A percentile compares a stretch with the other conserved stretches of the same genome.
Evolutionary conservation across 2,888 invertebrate genomes (phyloP).

Genomic region (Amiota mariae): DNA sequence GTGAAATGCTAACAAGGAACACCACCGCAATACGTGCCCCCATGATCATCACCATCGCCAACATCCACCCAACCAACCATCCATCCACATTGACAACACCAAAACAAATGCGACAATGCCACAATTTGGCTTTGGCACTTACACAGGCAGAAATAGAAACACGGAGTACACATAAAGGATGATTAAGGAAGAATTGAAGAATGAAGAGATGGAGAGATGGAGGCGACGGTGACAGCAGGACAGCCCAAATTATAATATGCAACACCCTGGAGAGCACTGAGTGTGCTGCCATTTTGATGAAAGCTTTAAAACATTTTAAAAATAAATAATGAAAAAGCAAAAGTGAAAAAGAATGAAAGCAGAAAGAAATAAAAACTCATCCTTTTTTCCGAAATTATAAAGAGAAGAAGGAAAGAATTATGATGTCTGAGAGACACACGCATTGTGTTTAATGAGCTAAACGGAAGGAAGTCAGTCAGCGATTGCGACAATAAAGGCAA

Average conservation of each 20-base stretch:
- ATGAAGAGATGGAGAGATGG: neutral
- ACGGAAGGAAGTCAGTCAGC: slow-evolving; percentile 67
- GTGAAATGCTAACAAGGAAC: slow-evolving; percentile 24
- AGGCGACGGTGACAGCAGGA: slow-evolving; percentile 36
- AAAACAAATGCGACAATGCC: slow-evolving; percentile 20
- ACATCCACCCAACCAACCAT: no score
- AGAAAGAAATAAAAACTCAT: slow-evolving; percentile 42
- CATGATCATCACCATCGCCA: neutral
- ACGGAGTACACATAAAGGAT: no score
- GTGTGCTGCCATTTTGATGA: slow-evolving; percentile 54
- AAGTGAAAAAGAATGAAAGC: slow-evolving; percentile 28
- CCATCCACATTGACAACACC: neutral
- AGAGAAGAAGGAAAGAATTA: slow-evolving; percentile 47
- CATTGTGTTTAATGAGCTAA: slow-evolving; percentile 68
- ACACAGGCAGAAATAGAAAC: neutral
- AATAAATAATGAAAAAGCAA: slow-evolving; percentile 31
- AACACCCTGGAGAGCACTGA: slow-evolving; percentile 65
- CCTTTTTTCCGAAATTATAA: neutral
- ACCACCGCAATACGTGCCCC: neutral
- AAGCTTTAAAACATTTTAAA: slow-evolving; percentile 51
- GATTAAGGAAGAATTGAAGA: neutral
- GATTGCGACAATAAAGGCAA: slow-evolving; percentile 49
- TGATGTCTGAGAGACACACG: slow-evolving; percentile 45
- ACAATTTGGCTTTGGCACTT: slow-evolving; percentile 25
- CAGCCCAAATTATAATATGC: slow-evolving; percentile 60